A percentile compares a stretch with the other conserved stretches of the same genome.
Conservation (phyloP, 2,797 vertebrate genomes). For the Darevskia nairensis region DNA sequence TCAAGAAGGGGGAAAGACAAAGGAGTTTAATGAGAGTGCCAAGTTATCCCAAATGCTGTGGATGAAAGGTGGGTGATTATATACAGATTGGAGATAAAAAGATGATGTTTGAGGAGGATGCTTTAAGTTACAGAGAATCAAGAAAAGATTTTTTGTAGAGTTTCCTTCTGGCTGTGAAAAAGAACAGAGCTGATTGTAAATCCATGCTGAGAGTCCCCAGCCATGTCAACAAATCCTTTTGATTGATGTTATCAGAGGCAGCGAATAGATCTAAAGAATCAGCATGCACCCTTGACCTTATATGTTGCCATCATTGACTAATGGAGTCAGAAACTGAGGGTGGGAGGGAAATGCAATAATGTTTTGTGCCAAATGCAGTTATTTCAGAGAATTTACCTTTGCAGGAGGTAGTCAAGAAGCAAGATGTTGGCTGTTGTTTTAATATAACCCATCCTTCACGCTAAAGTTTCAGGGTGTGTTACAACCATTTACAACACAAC, state of each 20-base stretch:
- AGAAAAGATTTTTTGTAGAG: constrained; percentile 10
- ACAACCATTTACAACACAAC: too few relatives aligned
- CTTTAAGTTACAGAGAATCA: background rate
- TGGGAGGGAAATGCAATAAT: background rate
- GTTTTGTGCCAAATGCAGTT: constrained; percentile 17
- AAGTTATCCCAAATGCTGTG: background rate
- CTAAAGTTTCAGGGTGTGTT: too few relatives aligned
- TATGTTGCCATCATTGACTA: constrained; percentile 1
- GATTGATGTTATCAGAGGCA: constrained; percentile 41
- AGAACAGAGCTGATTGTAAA: constrained; percentile 40
- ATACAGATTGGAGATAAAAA: constrained; percentile 21
- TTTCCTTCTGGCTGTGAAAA: background rate
- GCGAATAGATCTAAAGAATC: constrained; percentile 24
- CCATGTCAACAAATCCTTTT: constrained; percentile 46
- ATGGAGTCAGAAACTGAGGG: background rate
- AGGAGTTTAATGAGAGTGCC: background rate
- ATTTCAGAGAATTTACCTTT: constrained; percentile 2
- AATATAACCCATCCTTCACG: too few relatives aligned
- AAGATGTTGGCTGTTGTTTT: background rate
- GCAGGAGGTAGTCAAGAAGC: background rate
- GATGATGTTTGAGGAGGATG: constrained; percentile 22
- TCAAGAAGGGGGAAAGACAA: constrained; percentile 25
- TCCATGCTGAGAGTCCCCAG: constrained; percentile 37
- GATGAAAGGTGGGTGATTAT: background rate
- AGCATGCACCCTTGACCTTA: constrained; percentile 34